Evolutionary conservation across 2,888 invertebrate genomes (phyloP).

Genomic region (Macrosiphum euphorbiae): DNA sequence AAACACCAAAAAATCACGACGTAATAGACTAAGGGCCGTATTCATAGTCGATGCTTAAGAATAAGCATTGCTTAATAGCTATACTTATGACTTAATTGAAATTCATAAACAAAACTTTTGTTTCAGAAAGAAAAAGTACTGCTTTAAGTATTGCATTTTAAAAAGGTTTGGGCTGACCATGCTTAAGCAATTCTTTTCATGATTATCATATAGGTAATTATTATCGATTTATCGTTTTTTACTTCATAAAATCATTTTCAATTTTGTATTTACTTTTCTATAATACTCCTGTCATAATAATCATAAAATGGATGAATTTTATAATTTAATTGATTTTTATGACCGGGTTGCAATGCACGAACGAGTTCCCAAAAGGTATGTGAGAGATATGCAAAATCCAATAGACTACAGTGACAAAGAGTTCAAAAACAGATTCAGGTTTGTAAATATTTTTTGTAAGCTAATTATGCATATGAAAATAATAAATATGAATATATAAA

Average conservation of each 20-base stretch:
- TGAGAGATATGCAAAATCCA: slow-evolving; percentile 34
- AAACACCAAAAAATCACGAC: too few relatives aligned
- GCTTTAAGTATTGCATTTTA: background rate
- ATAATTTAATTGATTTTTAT: slow-evolving; percentile 31
- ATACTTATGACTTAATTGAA: slow-evolving; percentile 16
- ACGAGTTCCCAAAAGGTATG: slow-evolving; percentile 20
- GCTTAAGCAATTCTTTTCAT: slow-evolving; percentile 28
- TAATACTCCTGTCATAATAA: too few relatives aligned
- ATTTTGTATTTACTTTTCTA: background rate
- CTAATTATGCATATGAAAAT: background rate
- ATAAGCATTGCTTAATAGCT: background rate
- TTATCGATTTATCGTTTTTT: background rate
- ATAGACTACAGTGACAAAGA: slow-evolving; percentile 25
- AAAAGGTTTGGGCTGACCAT: background rate
- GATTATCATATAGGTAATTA: background rate
- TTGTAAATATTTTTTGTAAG: background rate
- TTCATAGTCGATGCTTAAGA: too few relatives aligned
- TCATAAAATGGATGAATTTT: background rate
- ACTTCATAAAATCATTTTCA: slow-evolving; percentile 9
- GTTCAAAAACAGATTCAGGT: slow-evolving; percentile 23
- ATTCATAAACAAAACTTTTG: slow-evolving; percentile 13
- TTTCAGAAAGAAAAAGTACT: background rate
- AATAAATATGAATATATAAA: background rate
- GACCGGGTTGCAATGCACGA: background rate
- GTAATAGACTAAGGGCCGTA: too few relatives aligned